Conservation (phyloP, 2,888 invertebrate genomes). For the Alcis repandata region DNA sequence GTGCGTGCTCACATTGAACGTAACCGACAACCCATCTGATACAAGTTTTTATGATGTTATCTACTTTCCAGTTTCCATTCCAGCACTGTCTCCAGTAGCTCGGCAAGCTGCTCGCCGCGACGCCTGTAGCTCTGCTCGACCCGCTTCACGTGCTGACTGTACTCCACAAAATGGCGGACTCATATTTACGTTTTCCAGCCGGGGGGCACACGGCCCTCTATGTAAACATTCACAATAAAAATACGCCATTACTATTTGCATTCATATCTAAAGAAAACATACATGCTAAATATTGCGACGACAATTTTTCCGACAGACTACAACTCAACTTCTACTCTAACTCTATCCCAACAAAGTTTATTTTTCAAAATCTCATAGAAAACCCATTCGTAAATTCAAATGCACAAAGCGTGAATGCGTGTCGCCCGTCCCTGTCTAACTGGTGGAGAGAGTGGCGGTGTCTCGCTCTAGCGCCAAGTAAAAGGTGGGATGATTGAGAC, state of each 20-base stretch:
- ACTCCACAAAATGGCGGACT: conserved; percentile 78
- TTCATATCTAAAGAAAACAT: conserved; percentile 87
- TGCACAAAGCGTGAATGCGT: conserved; percentile 76
- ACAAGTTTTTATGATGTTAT: background rate
- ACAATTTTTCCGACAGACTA: conserved; percentile 53
- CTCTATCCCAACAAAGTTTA: background rate
- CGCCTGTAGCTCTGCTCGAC: conserved; percentile 39
- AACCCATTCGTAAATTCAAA: conserved; percentile 65
- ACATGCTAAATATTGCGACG: conserved; percentile 82
- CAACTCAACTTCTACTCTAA: conserved; percentile 52
- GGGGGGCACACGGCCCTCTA: conserved; percentile 70
- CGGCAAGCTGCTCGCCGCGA: background rate
- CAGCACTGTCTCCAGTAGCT: background rate
- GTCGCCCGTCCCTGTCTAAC: conserved; percentile 58
- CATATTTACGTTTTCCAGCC: conserved; percentile 63
- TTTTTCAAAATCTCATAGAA: conserved; percentile 2
- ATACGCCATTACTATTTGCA: conserved; percentile 86
- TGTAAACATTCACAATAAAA: conserved; percentile 85
- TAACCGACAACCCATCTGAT: no score
- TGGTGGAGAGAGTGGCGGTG: conserved; percentile 29
- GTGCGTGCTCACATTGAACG: no score
- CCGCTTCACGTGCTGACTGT: conserved; percentile 73
- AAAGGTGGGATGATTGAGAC: conserved; percentile 85
- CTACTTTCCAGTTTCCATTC: background rate
- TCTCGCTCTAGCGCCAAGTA: conserved; percentile 74